phyloP scores from a whole-genome alignment of 2,113 vertebrate genomes.

The Pituophis catenifer region DNA sequence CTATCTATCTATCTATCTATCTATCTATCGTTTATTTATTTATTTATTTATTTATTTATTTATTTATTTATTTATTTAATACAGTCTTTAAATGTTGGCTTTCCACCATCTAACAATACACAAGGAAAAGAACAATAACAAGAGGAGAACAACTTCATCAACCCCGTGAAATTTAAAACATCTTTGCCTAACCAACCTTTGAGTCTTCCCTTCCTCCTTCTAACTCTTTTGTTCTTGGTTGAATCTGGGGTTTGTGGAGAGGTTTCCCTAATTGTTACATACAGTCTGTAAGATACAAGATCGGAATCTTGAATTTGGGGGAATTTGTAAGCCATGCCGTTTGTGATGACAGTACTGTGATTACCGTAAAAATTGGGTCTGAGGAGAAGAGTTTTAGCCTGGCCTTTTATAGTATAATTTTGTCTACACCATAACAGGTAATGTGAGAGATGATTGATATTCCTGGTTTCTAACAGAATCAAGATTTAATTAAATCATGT shows the following conservation, averaged over 20 bases:
- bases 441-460: neutral
- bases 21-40: accelerated
- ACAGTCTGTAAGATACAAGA: neutral
- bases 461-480: neutral
- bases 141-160: neutral
- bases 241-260: neutral
- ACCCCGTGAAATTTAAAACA: neutral
- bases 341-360: neutral
- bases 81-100: neutral
- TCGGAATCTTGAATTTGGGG: neutral
- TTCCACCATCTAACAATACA: neutral
- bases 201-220: neutral
- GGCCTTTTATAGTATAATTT: neutral
- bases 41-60: too few relatives aligned
- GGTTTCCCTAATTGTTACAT: neutral
- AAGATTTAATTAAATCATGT: neutral
- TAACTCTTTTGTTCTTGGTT: neutral
- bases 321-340: neutral
- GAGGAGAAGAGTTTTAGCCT: neutral
- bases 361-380: too few relatives aligned
- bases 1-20: too few relatives aligned
- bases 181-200: neutral
- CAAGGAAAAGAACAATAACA: neutral
- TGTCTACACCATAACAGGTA: neutral
- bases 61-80: neutral